phyloP scores from a whole-genome alignment of 2,888 invertebrate genomes.

The Drosophila neonasuta region DNA sequence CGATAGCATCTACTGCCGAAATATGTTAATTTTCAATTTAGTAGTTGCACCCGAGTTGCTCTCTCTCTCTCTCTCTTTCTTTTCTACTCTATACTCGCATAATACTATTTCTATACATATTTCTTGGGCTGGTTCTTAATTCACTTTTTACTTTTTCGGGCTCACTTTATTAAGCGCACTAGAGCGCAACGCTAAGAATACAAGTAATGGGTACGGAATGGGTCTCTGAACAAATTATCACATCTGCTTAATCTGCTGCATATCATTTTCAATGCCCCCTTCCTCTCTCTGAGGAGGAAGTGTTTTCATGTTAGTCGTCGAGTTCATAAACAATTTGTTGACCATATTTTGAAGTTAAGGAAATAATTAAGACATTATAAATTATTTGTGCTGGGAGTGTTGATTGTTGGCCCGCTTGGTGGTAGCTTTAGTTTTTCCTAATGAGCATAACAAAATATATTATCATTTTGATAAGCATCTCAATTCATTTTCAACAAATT shows the following conservation, averaged over 20 bases:
- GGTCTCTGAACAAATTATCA: conserved; percentile 68
- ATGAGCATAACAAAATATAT: conserved; percentile 71
- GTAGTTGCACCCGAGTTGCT: conserved; percentile 51
- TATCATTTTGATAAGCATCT: conserved; percentile 59
- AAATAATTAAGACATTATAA: conserved; percentile 78
- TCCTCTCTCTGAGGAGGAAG: conserved; percentile 51
- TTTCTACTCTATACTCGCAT: conserved; percentile 16
- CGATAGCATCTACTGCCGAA: conserved; percentile 76
- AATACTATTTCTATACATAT: conserved; percentile 41
- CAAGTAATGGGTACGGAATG: conserved; percentile 30
- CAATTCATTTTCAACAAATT: conserved; percentile 47
- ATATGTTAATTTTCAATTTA: conserved; percentile 78
- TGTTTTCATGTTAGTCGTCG: conserved; percentile 67
- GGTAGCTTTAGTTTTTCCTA: conserved; percentile 33
- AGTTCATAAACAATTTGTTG: conserved; percentile 76
- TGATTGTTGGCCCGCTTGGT: conserved; percentile 45
- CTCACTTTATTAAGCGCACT: conserved; percentile 61
- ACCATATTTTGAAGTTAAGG: conserved; percentile 40
- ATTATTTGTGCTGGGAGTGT: conserved; percentile 66
- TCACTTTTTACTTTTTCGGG: conserved; percentile 57
- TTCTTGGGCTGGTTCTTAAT: conserved; percentile 32
- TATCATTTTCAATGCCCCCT: conserved; percentile 58
- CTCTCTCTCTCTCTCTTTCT: background rate
- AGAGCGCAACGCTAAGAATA: conserved; percentile 59
- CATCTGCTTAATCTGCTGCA: conserved; percentile 74